These are phyloP conservation scores for Drosophila guanche DNA, from an alignment of 1,140 invertebrate species.

Conservation along the genomic window DNA sequence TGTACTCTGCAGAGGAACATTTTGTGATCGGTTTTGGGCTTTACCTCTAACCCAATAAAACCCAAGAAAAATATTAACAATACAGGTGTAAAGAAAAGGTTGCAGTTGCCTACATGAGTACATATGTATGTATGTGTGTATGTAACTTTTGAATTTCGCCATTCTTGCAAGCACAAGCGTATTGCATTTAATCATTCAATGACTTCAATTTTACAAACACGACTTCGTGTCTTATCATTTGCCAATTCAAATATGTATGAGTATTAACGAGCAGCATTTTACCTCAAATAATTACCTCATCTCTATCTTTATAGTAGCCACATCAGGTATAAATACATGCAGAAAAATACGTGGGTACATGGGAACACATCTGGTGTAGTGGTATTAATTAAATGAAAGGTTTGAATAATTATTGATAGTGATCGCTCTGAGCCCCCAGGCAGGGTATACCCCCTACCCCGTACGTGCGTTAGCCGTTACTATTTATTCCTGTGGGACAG, in stretches of 20 bases:
- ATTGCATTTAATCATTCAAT: slow-evolving; percentile 30
- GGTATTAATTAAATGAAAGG: too few species aligned
- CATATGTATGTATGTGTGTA: background rate
- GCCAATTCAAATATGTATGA: slow-evolving; percentile 21
- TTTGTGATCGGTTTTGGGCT: slow-evolving; percentile 24
- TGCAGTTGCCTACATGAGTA: too few species aligned
- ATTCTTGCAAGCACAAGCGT: slow-evolving; percentile 3
- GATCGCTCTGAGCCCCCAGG: slow-evolving; percentile 10
- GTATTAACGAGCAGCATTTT: slow-evolving; percentile 9
- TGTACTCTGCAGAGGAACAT: background rate
- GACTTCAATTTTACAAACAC: slow-evolving; percentile 29
- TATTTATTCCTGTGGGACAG: background rate
- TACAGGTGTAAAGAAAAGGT: too few species aligned
- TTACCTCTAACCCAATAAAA: slow-evolving; percentile 17
- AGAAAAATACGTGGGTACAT: background rate
- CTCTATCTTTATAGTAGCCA: slow-evolving; percentile 35
- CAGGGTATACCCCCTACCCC: background rate
- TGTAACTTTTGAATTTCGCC: slow-evolving; percentile 14
- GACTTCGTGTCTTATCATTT: slow-evolving; percentile 40
- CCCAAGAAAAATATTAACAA: too few species aligned
- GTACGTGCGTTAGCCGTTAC: background rate
- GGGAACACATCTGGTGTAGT: too few species aligned
- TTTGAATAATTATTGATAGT: slow-evolving; percentile 5
- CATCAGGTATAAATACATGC: slow-evolving; percentile 6
- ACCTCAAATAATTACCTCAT: slow-evolving; percentile 37